Base-by-base conservation (phyloP, 2,113 vertebrate species). In the Limnothrissa miodon region DNA sequence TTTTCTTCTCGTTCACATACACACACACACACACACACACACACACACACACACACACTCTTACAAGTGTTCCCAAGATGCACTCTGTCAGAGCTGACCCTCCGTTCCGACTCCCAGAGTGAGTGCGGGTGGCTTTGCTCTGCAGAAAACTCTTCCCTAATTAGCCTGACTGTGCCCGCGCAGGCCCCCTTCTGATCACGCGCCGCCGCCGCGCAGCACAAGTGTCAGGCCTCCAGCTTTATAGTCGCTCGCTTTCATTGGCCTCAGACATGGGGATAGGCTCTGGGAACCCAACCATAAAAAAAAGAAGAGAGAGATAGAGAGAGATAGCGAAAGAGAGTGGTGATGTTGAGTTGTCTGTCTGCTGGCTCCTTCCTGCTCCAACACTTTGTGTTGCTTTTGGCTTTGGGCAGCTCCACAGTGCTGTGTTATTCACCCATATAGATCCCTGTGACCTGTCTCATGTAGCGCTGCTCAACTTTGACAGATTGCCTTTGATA, bases 51-150 rank as follows among this genome's bases (percentile, higher is more conserved):
- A 81, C n/a, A n/a, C 81, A 56, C 81, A 88, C 80, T 87, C 82
- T 62, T 83, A 89, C 85, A 81, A 82, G 80, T 87, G 83, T 87
- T 85, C 83, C 39, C 88, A 84, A 87, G 86, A 89, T 91, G 85
- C 45, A 89, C 91, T 90, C 88, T 93, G 90, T 94, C 89, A 91
- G 90, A 88, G 84, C 86, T 94, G 93, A 93, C 92, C 92, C 88
- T 89, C 85, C 87, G 86, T 88, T 93, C 90, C 88, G 90, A 89
- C 91, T 93, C 92, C 93, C 93, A 53, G 74, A 86, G 87, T 87
- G 87, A 85, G 80, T 80, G 74, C 80, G 79, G 83, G 70, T 62
- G 25, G 78, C 78, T 51, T 80, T 39, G 42, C 46, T 86, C 82
- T 78, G 66, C 80, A 80, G 78, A 85, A 88, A 88, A 88, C 85